Evolutionary conservation across 2,113 vertebrate genomes (phyloP).

Genomic region (Toxostoma redivivum): DNA sequence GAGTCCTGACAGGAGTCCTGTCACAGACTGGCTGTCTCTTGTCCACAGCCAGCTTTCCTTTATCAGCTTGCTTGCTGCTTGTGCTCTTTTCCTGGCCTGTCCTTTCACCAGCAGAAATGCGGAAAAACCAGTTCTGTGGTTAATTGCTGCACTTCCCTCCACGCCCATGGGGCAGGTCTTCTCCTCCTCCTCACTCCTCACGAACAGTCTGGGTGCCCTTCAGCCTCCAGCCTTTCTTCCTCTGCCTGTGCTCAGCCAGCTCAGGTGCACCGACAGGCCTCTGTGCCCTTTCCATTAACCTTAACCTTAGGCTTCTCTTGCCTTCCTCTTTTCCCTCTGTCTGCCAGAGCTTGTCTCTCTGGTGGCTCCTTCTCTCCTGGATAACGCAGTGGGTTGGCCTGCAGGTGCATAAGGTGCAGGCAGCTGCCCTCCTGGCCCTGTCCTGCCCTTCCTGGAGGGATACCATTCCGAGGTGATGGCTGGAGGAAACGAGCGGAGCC

Average conservation of each 20-base stretch:
- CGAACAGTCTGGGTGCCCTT: not conserved
- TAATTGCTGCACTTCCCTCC: slow-evolving; percentile 65
- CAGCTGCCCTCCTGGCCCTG: not conserved
- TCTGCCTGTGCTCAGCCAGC: not conserved
- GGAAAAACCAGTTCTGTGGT: slow-evolving; percentile 71
- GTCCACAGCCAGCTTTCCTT: not conserved
- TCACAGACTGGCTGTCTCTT: not conserved
- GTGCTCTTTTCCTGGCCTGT: not conserved
- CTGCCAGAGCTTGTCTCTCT: not conserved
- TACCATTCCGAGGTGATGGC: not conserved
- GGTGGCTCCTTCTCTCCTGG: not conserved
- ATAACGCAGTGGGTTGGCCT: not conserved
- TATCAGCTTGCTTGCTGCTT: not conserved
- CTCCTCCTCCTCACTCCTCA: not conserved
- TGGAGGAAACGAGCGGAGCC: not conserved
- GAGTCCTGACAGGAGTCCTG: not conserved
- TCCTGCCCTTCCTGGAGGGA: not conserved
- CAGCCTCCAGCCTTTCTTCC: not conserved
- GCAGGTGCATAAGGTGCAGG: not conserved
- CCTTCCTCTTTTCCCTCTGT: not conserved
- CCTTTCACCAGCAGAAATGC: slow-evolving; percentile 58
- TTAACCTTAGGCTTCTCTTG: not conserved
- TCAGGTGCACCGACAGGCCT: not conserved
- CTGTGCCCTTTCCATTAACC: not conserved
- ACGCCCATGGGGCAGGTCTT: slow-evolving; percentile 32